A percentile compares a stretch with the other conserved stretches of the same genome.
These are phyloP conservation scores for Hafferia zeledoni DNA, from an alignment of 2,797 vertebrate species.

Conservation along the genomic window DNA sequence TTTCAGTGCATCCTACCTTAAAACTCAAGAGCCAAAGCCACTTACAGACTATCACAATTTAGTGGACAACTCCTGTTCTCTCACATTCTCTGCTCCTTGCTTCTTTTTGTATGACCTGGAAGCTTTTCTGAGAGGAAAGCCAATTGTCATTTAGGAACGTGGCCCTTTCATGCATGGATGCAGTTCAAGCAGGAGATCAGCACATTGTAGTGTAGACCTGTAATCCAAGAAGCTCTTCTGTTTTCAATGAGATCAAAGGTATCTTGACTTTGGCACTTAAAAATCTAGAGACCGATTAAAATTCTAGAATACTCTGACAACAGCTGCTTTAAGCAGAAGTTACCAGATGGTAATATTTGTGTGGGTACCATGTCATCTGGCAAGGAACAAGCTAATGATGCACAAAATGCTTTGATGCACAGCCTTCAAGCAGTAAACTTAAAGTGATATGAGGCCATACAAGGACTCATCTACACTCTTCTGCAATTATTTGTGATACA, in stretches of 20 bases:
- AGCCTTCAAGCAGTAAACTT: constrained; percentile 36
- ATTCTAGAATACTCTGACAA: constrained; percentile 35
- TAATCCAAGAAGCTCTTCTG: background rate
- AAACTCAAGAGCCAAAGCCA: background rate
- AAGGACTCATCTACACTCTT: background rate
- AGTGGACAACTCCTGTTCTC: background rate
- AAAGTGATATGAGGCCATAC: background rate
- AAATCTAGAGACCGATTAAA: constrained; percentile 35
- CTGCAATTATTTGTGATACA: background rate
- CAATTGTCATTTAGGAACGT: background rate
- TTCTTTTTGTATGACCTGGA: background rate
- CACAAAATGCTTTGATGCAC: constrained; percentile 41
- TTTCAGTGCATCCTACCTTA: background rate
- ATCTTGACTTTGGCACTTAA: background rate
- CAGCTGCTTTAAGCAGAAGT: constrained; percentile 63
- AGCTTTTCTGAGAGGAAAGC: background rate
- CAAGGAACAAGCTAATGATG: constrained; percentile 51
- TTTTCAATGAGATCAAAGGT: background rate
- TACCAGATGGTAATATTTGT: constrained; percentile 63
- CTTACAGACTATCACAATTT: background rate
- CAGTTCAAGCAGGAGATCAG: background rate
- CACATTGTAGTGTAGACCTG: background rate
- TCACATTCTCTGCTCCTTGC: background rate
- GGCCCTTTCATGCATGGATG: background rate
- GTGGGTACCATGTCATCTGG: constrained; percentile 51